These are phyloP conservation scores for Octopus sinensis DNA, from an alignment of 1,140 invertebrate genomes.

Conservation along the genomic window DNA sequence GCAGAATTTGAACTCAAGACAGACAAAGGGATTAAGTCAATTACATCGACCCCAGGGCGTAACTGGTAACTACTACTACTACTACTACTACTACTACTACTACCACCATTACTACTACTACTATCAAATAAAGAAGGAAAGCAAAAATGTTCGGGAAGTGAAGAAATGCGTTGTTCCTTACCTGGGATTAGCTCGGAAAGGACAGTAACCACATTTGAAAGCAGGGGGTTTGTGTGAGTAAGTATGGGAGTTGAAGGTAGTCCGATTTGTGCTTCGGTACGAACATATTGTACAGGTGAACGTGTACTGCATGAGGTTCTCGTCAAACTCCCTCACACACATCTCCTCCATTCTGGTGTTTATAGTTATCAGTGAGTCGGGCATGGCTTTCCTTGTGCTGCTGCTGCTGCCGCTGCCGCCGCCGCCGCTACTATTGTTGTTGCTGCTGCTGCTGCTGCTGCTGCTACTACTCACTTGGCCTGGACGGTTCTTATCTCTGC, in stretches of 20 bases:
- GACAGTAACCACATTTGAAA: conserved; percentile 14
- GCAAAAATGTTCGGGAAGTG: no score
- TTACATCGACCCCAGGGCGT: no score
- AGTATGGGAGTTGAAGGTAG: conserved; percentile 11
- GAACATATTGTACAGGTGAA: conserved; percentile 10
- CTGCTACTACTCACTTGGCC: background rate
- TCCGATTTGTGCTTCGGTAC: background rate
- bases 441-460: background rate
- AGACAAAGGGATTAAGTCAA: no score
- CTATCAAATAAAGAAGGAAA: no score
- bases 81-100: no score
- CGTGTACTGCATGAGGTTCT: background rate
- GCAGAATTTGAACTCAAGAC: no score
- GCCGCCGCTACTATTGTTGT: no score
- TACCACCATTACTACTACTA: no score
- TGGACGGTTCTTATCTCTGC: background rate
- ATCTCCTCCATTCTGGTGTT: background rate
- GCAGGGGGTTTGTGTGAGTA: conserved; percentile 7
- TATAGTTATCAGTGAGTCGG: background rate
- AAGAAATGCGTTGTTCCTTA: background rate
- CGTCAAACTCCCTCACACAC: background rate
- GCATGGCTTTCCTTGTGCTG: background rate
- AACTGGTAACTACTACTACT: no score
- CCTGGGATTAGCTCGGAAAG: conserved; percentile 9
- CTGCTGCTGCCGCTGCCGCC: background rate